Conservation (phyloP, 1,140 invertebrate genomes). For the Leptestheria dahalacensis region DNA sequence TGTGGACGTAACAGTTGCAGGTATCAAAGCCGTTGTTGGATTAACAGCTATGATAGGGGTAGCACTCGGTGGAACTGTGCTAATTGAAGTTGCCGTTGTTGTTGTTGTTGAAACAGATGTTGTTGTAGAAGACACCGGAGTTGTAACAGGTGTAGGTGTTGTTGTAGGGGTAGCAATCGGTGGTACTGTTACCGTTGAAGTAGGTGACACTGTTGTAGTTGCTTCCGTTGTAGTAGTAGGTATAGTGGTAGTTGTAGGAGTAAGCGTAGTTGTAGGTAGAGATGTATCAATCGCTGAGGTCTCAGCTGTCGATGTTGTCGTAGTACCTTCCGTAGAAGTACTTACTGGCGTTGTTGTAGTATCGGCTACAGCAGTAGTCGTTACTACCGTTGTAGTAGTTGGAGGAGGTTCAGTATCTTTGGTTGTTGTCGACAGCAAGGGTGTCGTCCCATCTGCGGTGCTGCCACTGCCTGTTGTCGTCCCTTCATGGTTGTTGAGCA, state of each 20-base stretch:
- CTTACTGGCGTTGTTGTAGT: conserved; percentile 60
- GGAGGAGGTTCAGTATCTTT: too few relatives aligned
- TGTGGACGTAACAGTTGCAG: not conserved
- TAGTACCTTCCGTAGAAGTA: conserved; percentile 46
- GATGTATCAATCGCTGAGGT: conserved; percentile 15
- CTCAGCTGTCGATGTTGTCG: conserved; percentile 29
- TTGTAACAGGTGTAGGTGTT: conserved; percentile 21
- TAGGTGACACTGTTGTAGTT: conserved; percentile 16
- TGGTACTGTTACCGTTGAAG: not conserved
- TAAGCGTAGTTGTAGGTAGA: conserved; percentile 14
- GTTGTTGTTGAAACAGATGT: conserved; percentile 16
- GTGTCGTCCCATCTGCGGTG: too few relatives aligned
- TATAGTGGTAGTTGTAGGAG: conserved; percentile 11
- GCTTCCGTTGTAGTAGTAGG: conserved; percentile 17
- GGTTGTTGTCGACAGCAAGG: too few relatives aligned
- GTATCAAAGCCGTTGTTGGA: not conserved
- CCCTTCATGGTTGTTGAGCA: not conserved
- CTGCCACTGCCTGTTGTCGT: too few relatives aligned
- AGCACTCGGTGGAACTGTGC: conserved; percentile 1
- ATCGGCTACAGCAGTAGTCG: too few relatives aligned
- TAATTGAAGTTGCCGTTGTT: not conserved
- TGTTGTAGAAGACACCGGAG: conserved; percentile 24
- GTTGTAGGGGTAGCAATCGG: not conserved
- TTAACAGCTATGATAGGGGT: not conserved
- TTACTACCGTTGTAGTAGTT: not conserved